Evolutionary conservation across 2,113 vertebrate genomes (phyloP).

Genomic region (Phyllopteryx taeniolatus): DNA sequence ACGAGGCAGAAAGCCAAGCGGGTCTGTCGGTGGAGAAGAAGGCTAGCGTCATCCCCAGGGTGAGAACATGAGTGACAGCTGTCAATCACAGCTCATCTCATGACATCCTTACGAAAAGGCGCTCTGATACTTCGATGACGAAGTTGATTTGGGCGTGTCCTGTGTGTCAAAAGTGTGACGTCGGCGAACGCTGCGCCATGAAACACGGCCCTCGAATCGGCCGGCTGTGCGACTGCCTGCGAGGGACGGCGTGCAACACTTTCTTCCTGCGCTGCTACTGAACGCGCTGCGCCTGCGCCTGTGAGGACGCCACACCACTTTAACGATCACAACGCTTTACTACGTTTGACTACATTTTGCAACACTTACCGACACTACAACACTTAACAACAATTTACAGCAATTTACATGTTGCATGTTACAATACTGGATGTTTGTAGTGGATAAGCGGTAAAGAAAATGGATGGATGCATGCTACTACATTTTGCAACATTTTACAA

Average conservation of each 20-base stretch:
- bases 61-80: constrained; percentile 48
- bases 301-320: neutral
- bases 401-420: no score
- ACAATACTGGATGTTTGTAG: no score
- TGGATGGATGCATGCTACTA: no score
- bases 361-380: neutral
- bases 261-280: constrained; percentile 82
- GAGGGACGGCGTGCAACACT: constrained; percentile 75
- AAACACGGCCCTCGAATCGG: constrained; percentile 80
- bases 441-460: no score
- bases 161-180: constrained; percentile 63
- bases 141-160: neutral
- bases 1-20: constrained; percentile 42
- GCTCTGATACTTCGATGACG: no score
- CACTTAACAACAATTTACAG: neutral
- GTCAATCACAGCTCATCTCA: constrained; percentile 4
- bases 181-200: constrained; percentile 77
- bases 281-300: constrained; percentile 17
- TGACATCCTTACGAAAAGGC: neutral
- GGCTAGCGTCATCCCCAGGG: constrained; percentile 74
- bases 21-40: constrained; percentile 71
- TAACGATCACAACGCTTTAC: neutral
- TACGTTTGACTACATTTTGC: constrained; percentile 6
- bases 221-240: constrained; percentile 78
- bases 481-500: no score